Percentiles rank a stretch among this genome's conserved stretches.
phyloP scores from a whole-genome alignment of 2,797 vertebrate species.

The Huso huso region DNA sequence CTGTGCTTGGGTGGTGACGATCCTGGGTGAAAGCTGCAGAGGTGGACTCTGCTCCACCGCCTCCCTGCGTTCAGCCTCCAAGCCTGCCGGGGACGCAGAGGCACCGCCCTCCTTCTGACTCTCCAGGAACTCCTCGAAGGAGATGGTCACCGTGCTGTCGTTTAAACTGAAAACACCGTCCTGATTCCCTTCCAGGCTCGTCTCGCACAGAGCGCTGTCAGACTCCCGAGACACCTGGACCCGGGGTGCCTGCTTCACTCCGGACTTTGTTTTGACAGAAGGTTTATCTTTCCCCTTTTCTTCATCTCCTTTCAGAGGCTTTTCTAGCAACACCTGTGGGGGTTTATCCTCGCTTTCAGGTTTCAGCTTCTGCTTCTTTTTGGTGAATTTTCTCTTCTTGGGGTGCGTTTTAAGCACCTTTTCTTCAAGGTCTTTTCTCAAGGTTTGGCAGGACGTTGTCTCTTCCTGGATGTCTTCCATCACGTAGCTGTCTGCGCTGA shows the following conservation, averaged over 20 bases:
- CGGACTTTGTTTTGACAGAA: too few species aligned
- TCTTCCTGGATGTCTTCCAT: conserved; percentile 17
- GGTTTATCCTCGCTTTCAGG: conserved; percentile 16
- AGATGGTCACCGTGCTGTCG: conserved; percentile 68
- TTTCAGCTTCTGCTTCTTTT: conserved; percentile 36
- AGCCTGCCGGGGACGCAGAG: neutral
- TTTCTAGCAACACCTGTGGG: conserved; percentile 25
- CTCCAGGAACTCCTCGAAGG: conserved; percentile 88
- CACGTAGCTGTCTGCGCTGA: conserved; percentile 33
- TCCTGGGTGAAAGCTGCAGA: conserved; percentile 62
- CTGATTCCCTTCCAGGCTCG: conserved; percentile 38
- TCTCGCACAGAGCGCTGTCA: conserved; percentile 32
- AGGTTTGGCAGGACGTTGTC: too few species aligned
- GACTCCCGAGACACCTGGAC: conserved; percentile 27
- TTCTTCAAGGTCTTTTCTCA: too few species aligned
- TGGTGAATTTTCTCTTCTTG: conserved; percentile 21
- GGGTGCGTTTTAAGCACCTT: too few species aligned
- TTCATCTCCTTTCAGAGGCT: conserved; percentile 17
- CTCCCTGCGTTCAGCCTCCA: conserved; percentile 17
- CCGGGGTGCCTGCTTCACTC: too few species aligned
- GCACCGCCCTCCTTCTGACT: conserved; percentile 53
- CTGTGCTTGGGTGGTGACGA: conserved; percentile 81
- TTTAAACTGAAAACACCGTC: conserved; percentile 44
- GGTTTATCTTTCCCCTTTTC: too few species aligned
- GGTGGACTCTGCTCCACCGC: conserved; percentile 20